Conservation (phyloP, 2,888 invertebrate species). For the Philhelius pedissequus region DNA sequence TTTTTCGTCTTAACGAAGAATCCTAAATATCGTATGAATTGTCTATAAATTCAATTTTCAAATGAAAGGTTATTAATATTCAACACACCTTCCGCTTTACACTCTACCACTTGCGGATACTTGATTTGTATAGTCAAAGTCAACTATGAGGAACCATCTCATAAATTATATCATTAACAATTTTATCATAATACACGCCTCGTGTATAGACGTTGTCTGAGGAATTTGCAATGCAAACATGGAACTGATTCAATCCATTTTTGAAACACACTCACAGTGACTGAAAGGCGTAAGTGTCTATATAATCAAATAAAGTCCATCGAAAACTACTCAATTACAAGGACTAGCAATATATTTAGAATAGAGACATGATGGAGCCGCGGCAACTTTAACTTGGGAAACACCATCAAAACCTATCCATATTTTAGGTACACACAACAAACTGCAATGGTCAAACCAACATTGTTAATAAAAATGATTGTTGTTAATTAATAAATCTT, state of each 20-base stretch:
- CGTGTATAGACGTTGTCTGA: not conserved
- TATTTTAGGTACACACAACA: not conserved
- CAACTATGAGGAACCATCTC: slow-evolving; percentile 46
- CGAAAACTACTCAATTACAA: slow-evolving; percentile 60
- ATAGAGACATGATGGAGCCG: not conserved
- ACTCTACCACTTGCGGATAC: not conserved
- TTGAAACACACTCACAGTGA: not conserved
- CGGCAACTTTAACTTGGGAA: not conserved
- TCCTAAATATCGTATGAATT: too few relatives aligned
- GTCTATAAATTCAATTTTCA: too few relatives aligned
- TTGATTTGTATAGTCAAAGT: slow-evolving; percentile 3
- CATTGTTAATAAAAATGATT: slow-evolving; percentile 66
- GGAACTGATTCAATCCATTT: not conserved
- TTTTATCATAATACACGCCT: slow-evolving; percentile 1
- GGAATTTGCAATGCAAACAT: not conserved
- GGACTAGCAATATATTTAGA: too few relatives aligned
- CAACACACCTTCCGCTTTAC: not conserved
- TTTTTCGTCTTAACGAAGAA: too few relatives aligned
- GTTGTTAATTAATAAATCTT: slow-evolving; percentile 69
- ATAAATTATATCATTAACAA: slow-evolving; percentile 54
- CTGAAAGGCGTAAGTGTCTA: slow-evolving; percentile 30
- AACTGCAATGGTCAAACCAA: slow-evolving; percentile 37
- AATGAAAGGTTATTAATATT: too few relatives aligned
- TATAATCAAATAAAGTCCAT: slow-evolving; percentile 53
- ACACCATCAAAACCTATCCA: slow-evolving; percentile 19